Evolutionary conservation across 2,888 invertebrate genomes (phyloP), one percentile per base, ranked within the genome.

Genomic region (Agrochola lota): DNA sequence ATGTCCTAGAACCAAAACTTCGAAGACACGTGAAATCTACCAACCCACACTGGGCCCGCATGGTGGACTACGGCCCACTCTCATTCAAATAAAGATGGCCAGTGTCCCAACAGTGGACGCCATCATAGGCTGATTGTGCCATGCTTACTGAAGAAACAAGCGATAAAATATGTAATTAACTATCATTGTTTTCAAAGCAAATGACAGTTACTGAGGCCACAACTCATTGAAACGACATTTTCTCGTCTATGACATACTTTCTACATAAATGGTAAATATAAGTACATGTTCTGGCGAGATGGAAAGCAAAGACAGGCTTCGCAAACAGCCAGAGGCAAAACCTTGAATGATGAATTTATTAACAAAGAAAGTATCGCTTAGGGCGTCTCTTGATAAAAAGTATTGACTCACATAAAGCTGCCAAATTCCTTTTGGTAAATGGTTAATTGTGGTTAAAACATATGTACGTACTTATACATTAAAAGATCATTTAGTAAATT

Each of bases 241-340:
- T 85, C 79, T 73, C 63, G 63, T 43, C 82, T 49, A 70, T 80
- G 88, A 81, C 89, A 88, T 79, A 90, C 91, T 91, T 91, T 91
- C 91, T 91, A 86, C 83, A 79, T 81, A 85, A 88, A 87, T 88
- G 67, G 82, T 86, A 55, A 74, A 79, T 67, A 55, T 74, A 79
- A 79, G 84, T 86, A 85, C 84, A 84, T 79, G 74, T 66, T 73
- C 72, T 81, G 76, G 63, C 69, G 78, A 89, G 87, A 88, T 89
- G 86, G 91, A 91, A 90, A 91, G 90, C 88, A 74, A 74, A 75
- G 63, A 52, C 78, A 49, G 60, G 46, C 72, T 43, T 64, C 59
- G 52, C 35, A 81, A 77, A 60, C 26, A 75, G 83, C 86, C 79
- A 5, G 63, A n/a, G 83, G 84, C 84, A 52, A 57, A 64, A 64